A percentile compares a stretch with the other conserved stretches of the same genome.
Evolutionary conservation across 2,113 vertebrate genomes (phyloP).

Genomic region (Cisticola juncidis): DNA sequence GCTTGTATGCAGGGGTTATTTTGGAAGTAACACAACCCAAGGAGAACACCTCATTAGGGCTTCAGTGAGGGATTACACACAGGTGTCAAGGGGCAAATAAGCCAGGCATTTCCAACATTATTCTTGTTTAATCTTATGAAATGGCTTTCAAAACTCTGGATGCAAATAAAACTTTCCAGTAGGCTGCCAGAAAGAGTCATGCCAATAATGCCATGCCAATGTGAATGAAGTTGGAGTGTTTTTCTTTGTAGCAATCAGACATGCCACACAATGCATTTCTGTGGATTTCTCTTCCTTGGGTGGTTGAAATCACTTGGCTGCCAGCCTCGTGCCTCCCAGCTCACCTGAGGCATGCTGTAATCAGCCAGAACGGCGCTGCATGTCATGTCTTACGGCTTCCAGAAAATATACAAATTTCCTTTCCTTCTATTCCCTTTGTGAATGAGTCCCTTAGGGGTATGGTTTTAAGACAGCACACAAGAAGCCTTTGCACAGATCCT

Average conservation of each 20-base stretch:
- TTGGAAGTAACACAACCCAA: background rate
- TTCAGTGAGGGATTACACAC: constrained; percentile 17
- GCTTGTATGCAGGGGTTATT: background rate
- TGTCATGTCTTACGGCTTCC: constrained; percentile 10
- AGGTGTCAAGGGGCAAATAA: constrained; percentile 44
- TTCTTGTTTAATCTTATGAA: constrained; percentile 3
- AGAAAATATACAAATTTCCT: constrained; percentile 25
- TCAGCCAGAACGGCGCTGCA: constrained; percentile 14
- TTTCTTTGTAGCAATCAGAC: constrained; percentile 44
- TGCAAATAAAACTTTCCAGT: constrained; percentile 12
- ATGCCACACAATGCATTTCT: constrained; percentile 30
- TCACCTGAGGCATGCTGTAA: constrained; percentile 47
- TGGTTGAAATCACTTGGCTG: constrained; percentile 29
- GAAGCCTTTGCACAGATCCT: background rate
- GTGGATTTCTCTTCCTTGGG: constrained; percentile 36
- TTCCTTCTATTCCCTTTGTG: constrained; percentile 2
- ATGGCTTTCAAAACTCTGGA: constrained; percentile 32
- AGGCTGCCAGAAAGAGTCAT: constrained; percentile 7
- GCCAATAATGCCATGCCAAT: background rate
- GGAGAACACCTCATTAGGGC: background rate
- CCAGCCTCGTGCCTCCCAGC: constrained; percentile 16
- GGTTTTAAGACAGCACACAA: background rate
- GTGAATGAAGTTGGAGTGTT: background rate
- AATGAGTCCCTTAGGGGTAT: constrained; percentile 45
- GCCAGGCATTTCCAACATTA: background rate